Evolutionary conservation across 2,888 invertebrate species (phyloP).

Genomic region (Rhagophthalmus giganteus): DNA sequence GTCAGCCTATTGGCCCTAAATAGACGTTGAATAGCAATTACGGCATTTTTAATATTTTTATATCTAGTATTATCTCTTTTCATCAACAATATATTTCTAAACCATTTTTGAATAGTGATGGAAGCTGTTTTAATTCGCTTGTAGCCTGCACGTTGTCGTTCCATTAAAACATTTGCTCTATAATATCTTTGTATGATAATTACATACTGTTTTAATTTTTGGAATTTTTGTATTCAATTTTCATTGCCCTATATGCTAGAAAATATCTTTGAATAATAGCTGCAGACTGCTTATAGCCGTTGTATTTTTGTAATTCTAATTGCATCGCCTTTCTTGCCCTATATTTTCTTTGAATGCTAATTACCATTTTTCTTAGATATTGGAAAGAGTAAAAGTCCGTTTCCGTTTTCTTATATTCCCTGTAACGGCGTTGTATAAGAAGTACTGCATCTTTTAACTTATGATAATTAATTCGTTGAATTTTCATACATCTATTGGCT

Average conservation of each 20-base stretch:
- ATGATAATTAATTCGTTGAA: constrained; percentile 45
- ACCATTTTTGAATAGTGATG: constrained; percentile 9
- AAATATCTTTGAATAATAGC: constrained; percentile 12
- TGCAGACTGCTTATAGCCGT: constrained; percentile 5
- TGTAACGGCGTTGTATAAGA: constrained; percentile 54
- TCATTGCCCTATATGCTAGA: background rate
- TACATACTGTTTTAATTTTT: background rate
- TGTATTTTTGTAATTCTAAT: constrained; percentile 39
- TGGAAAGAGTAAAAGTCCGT: too few relatives aligned
- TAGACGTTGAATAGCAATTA: constrained; percentile 48
- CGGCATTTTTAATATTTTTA: constrained; percentile 33
- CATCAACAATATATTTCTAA: constrained; percentile 1
- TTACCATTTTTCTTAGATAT: too few relatives aligned
- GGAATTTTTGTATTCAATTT: background rate
- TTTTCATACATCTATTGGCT: constrained; percentile 50
- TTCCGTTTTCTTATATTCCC: too few relatives aligned
- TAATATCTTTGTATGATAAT: background rate
- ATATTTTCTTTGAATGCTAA: too few relatives aligned
- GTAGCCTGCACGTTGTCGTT: background rate
- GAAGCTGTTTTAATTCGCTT: background rate
- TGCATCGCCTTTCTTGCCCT: constrained; percentile 51
- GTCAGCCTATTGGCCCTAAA: constrained; percentile 43
- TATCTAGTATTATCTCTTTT: background rate
- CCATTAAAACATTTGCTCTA: constrained; percentile 4
- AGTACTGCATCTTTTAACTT: constrained; percentile 46